A percentile compares a stretch with the other conserved stretches of the same genome.
Conservation (phyloP, 1,140 invertebrate species). For the Drosophila carrolli region DNA sequence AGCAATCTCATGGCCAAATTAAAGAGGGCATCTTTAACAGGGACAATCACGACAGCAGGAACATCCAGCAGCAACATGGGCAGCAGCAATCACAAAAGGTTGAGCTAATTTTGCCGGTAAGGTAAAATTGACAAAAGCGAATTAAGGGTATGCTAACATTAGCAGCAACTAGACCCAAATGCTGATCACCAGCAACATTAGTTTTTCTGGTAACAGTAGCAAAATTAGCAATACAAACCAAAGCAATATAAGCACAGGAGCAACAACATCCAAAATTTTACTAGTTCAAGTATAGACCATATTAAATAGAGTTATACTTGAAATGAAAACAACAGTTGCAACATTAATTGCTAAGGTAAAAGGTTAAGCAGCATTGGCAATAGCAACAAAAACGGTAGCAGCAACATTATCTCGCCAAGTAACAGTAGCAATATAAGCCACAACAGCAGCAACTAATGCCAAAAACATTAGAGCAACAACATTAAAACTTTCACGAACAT, state of each 20-base stretch:
- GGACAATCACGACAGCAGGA: background rate
- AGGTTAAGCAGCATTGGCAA: background rate
- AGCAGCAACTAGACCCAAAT: constrained; percentile 2
- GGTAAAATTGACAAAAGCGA: background rate
- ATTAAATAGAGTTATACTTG: no score
- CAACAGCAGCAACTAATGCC: constrained; percentile 15
- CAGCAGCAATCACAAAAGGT: background rate
- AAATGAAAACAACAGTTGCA: background rate
- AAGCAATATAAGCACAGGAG: background rate
- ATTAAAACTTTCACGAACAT: background rate
- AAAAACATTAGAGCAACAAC: constrained; percentile 1
- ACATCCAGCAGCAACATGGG: background rate
- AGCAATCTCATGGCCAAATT: background rate
- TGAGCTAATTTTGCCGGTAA: background rate
- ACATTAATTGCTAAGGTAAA: constrained; percentile 7
- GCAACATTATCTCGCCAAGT: background rate
- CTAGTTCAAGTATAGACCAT: no score
- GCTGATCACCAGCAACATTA: background rate
- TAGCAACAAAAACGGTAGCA: background rate
- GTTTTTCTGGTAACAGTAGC: background rate
- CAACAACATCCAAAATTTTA: background rate
- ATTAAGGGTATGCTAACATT: background rate
- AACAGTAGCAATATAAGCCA: background rate
- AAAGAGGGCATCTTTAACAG: constrained; percentile 6
- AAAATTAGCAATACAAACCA: background rate